Conservation (phyloP, 2,888 invertebrate genomes). For the Meiosimyza decipiens region DNA sequence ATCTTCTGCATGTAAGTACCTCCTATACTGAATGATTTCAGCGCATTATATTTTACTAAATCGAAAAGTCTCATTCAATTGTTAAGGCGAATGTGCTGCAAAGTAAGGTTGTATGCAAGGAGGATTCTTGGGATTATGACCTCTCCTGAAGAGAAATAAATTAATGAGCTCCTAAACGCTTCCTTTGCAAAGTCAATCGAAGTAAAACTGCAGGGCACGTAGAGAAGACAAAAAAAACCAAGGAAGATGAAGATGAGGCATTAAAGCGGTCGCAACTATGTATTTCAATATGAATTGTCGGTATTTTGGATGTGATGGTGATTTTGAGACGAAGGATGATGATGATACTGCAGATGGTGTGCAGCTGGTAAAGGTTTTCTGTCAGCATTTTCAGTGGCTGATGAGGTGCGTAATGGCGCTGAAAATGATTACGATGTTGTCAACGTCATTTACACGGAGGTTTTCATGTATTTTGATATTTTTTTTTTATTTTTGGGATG, state of each 20-base stretch:
- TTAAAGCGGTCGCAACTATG: constrained; percentile 11
- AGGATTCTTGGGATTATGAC: too few relatives aligned
- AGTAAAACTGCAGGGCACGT: neutral
- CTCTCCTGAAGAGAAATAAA: too few relatives aligned
- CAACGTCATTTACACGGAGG: neutral
- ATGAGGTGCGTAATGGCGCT: neutral
- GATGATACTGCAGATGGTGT: constrained; percentile 20
- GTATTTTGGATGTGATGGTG: too few relatives aligned
- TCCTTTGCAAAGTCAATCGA: constrained; percentile 3
- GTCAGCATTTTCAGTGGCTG: neutral
- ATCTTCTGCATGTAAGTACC: too few relatives aligned
- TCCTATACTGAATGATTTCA: constrained; percentile 11
- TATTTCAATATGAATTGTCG: too few relatives aligned
- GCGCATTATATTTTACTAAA: constrained; percentile 22
- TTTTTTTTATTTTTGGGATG: neutral
- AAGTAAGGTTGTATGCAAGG: too few relatives aligned
- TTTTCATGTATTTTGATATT: neutral
- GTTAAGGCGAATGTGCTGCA: constrained; percentile 15
- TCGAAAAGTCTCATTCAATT: constrained; percentile 27
- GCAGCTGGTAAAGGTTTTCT: constrained; percentile 11
- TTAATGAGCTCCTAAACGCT: too few relatives aligned
- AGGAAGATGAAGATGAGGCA: neutral
- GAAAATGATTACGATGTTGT: constrained; percentile 18
- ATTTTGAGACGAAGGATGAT: neutral
- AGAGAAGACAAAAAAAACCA: neutral